A percentile compares a stretch with the other conserved stretches of the same genome.
Conservation (phyloP, 2,888 invertebrate genomes). For the Agrochola litura region DNA sequence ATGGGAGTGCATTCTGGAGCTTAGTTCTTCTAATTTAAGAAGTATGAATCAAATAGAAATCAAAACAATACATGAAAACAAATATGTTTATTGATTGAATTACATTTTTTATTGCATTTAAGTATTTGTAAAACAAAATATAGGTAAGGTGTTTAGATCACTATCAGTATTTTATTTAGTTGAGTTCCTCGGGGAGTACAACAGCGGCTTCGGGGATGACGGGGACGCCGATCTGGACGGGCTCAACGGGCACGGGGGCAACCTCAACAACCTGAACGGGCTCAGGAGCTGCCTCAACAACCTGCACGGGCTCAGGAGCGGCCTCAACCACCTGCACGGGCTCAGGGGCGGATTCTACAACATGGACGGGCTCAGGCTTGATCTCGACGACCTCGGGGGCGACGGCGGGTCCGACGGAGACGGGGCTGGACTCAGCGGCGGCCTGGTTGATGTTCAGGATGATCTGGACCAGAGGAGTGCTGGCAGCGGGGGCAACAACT, state of each 20-base stretch:
- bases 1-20: neutral
- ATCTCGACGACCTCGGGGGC: conserved; percentile 21
- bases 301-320: conserved; percentile 44
- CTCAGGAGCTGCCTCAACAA: conserved; percentile 53
- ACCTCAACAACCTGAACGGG: conserved; percentile 37
- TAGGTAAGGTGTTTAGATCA: neutral
- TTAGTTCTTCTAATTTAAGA: neutral
- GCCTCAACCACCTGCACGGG: conserved; percentile 38
- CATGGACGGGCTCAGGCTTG: conserved; percentile 48
- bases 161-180: conserved; percentile 54
- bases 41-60: neutral
- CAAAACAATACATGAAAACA: neutral
- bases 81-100: neutral
- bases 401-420: conserved; percentile 44
- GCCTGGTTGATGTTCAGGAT: conserved; percentile 69
- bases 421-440: conserved; percentile 46
- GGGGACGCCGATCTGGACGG: conserved; percentile 64
- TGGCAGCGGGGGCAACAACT: conserved; percentile 41
- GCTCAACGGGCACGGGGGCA: conserved; percentile 57
- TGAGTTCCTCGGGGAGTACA: conserved; percentile 66
- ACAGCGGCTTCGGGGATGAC: conserved; percentile 71
- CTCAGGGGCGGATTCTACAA: conserved; percentile 48
- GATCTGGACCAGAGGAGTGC: conserved; percentile 69
- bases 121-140: neutral
- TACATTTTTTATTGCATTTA: neutral